Evolutionary conservation across 2,888 invertebrate genomes (phyloP).

Genomic region (Agrotis ipsilon): DNA sequence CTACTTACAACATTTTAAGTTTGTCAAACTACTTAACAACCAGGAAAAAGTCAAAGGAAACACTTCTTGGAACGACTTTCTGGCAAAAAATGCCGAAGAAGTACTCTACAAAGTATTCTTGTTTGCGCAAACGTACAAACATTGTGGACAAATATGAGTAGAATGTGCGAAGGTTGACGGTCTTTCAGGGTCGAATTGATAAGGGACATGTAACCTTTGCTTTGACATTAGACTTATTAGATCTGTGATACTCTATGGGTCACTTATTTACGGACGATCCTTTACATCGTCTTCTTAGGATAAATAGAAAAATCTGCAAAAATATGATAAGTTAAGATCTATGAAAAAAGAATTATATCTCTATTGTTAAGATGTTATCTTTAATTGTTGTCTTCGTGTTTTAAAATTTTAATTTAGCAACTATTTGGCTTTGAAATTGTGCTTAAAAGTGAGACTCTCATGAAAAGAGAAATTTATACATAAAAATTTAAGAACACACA

Average conservation of each 20-base stretch:
- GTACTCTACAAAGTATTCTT: slow-evolving; percentile 43
- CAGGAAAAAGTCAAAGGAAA: slow-evolving; percentile 5
- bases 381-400: no score
- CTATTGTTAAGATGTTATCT: background rate
- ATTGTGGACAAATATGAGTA: slow-evolving; percentile 71
- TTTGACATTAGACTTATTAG: slow-evolving; percentile 64
- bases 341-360: background rate
- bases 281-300: slow-evolving; percentile 10
- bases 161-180: slow-evolving; percentile 81
- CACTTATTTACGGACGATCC: slow-evolving; percentile 32
- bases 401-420: no score
- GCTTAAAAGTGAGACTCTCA: background rate
- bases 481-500: no score
- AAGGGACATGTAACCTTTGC: slow-evolving; percentile 67
- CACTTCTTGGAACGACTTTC: slow-evolving; percentile 34
- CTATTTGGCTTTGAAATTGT: no score
- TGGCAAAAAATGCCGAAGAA: slow-evolving; percentile 26
- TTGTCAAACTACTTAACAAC: background rate
- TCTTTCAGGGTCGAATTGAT: slow-evolving; percentile 77
- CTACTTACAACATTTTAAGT: no score
- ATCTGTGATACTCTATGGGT: slow-evolving; percentile 18
- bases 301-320: slow-evolving; percentile 12
- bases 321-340: background rate
- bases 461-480: background rate
- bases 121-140: slow-evolving; percentile 64